Evolutionary conservation across 1,140 invertebrate genomes (phyloP).

Genomic region (Drosophila littoralis): DNA sequence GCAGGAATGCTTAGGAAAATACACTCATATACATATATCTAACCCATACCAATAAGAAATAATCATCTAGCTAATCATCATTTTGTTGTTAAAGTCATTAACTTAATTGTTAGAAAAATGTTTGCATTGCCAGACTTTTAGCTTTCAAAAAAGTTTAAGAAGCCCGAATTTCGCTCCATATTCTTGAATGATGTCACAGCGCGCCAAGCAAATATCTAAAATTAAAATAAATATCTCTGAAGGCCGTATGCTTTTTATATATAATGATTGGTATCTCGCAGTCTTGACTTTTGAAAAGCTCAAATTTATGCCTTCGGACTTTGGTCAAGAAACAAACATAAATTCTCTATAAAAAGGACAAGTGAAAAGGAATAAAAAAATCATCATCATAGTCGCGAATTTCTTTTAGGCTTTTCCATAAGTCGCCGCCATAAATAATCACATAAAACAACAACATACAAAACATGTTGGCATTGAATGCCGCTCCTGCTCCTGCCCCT

Average conservation of each 20-base stretch:
- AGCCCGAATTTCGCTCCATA: slow-evolving; percentile 6
- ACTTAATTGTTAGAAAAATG: slow-evolving; percentile 2
- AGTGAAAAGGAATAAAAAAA: slow-evolving; percentile 28
- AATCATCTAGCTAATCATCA: not conserved
- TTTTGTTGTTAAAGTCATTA: not conserved
- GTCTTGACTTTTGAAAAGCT: slow-evolving; percentile 53
- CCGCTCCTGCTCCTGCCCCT: not conserved
- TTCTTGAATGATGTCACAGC: slow-evolving; percentile 59
- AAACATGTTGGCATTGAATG: slow-evolving; percentile 48
- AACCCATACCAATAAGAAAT: not conserved
- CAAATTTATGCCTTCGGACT: slow-evolving; percentile 56
- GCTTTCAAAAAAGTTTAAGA: not conserved
- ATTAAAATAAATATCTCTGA: slow-evolving; percentile 58
- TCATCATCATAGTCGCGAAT: slow-evolving; percentile 48
- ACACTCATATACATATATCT: not conserved
- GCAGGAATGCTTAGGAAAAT: not conserved
- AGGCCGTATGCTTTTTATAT: slow-evolving; percentile 12
- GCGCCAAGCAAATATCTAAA: slow-evolving; percentile 62
- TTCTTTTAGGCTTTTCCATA: slow-evolving; percentile 23
- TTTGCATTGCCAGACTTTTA: not conserved
- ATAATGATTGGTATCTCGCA: slow-evolving; percentile 19
- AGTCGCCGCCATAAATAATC: slow-evolving; percentile 70
- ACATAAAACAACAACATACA: slow-evolving; percentile 71
- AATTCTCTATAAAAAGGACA: slow-evolving; percentile 62
- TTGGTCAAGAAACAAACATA: slow-evolving; percentile 47